phyloP scores from a whole-genome alignment of 2,113 vertebrate genomes.

The Myrmecophaga tridactyla region DNA sequence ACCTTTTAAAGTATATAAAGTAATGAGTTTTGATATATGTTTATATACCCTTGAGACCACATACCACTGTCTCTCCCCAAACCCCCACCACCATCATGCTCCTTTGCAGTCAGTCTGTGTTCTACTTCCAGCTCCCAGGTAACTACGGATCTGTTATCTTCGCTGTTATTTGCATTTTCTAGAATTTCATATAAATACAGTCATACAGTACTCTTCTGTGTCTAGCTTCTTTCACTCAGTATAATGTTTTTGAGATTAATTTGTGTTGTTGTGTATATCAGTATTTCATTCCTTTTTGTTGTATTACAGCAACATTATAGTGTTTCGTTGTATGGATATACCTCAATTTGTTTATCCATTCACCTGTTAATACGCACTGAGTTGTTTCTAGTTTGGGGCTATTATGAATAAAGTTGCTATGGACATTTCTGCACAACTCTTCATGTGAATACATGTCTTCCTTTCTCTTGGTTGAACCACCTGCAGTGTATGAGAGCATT shows the following conservation, averaged over 20 bases:
- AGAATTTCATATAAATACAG: not conserved
- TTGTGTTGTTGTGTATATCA: not conserved
- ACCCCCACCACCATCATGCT: not conserved
- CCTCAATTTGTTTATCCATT: too few species aligned
- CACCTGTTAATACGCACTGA: too few species aligned
- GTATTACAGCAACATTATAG: not conserved
- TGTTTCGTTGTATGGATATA: too few species aligned
- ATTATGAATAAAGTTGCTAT: too few species aligned
- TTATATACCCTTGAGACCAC: not conserved
- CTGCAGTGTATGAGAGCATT: too few species aligned
- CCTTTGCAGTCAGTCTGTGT: too few species aligned
- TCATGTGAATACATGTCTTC: too few species aligned
- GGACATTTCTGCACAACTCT: too few species aligned
- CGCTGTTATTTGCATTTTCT: not conserved
- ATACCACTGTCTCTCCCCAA: not conserved
- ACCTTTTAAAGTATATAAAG: not conserved
- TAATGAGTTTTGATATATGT: not conserved
- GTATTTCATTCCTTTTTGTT: not conserved
- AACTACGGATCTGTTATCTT: not conserved
- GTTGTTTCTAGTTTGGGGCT: too few species aligned
- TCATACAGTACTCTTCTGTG: not conserved
- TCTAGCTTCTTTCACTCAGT: not conserved
- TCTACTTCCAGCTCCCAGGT: not conserved
- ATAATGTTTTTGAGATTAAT: not conserved
- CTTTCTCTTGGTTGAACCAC: too few species aligned